Conservation (phyloP, 2,113 vertebrate species). For the Rhabdomys dilectus region DNA sequence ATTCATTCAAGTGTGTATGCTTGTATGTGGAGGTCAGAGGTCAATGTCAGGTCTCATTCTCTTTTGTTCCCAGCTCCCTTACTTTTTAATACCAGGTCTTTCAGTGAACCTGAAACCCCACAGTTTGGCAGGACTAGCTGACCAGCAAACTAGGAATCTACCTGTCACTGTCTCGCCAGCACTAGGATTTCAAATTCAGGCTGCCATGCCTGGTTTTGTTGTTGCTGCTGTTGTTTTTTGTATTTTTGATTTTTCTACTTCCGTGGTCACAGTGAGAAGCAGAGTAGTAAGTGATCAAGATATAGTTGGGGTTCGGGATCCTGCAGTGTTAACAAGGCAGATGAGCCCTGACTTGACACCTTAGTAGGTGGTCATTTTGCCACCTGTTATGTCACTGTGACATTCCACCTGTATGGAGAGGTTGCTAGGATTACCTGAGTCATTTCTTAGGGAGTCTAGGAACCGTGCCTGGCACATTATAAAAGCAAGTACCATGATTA, state of each 20-base stretch:
- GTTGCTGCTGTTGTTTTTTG: neutral
- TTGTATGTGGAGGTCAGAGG: neutral
- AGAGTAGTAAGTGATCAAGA: neutral
- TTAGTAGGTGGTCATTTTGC: too few species aligned
- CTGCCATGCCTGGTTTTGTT: too few species aligned
- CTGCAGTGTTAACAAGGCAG: accelerated
- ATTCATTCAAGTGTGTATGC: neutral
- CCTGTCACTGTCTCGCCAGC: neutral
- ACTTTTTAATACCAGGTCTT: neutral
- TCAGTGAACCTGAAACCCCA: neutral
- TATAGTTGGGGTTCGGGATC: neutral
- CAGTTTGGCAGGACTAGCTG: neutral
- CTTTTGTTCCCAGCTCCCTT: neutral
- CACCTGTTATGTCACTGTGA: neutral
- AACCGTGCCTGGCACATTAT: neutral
- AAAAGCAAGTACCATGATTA: neutral
- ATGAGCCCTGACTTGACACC: neutral
- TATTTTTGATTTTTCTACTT: neutral
- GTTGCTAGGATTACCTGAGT: neutral
- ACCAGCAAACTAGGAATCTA: neutral
- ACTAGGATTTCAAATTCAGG: neutral
- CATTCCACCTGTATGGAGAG: neutral
- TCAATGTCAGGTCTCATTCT: neutral
- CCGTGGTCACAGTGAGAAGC: neutral
- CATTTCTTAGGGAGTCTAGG: neutral